Conservation (phyloP, 1,140 invertebrate genomes). For the Cyclina sinensis region DNA sequence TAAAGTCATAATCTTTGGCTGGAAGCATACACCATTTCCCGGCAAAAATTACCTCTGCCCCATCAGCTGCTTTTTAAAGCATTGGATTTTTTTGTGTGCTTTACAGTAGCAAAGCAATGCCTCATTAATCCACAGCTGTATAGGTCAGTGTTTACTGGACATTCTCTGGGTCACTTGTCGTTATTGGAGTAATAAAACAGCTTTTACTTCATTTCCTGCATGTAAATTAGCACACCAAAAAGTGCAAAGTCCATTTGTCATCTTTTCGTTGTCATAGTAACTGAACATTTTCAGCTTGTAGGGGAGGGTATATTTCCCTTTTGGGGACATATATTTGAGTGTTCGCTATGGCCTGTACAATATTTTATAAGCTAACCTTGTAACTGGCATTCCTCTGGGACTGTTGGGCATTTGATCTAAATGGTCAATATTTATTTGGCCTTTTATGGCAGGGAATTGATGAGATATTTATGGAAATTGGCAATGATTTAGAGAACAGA, state of each 20-base stretch:
- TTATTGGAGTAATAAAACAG: too few relatives aligned
- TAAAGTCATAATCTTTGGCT: too few relatives aligned
- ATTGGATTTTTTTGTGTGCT: too few relatives aligned
- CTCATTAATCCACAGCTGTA: too few relatives aligned
- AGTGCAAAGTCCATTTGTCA: not conserved
- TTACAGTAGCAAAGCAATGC: too few relatives aligned
- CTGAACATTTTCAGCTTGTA: not conserved
- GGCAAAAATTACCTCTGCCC: too few relatives aligned
- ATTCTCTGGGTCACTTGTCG: too few relatives aligned
- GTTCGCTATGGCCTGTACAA: not conserved
- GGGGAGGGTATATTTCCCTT: too few relatives aligned
- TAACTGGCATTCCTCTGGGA: not conserved
- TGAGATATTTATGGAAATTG: conserved; percentile 30
- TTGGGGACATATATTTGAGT: not conserved
- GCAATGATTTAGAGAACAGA: not conserved
- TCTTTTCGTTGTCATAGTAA: not conserved
- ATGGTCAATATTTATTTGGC: conserved; percentile 25
- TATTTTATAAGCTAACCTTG: not conserved
- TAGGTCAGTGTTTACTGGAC: too few relatives aligned
- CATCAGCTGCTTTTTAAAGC: too few relatives aligned
- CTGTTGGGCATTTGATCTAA: not conserved
- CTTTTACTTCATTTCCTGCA: not conserved
- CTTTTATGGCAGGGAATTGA: conserved; percentile 14
- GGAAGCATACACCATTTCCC: too few relatives aligned
- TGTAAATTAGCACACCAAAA: not conserved